phyloP scores from a whole-genome alignment of 2,888 invertebrate genomes.

The Drosophila mercatorum region DNA sequence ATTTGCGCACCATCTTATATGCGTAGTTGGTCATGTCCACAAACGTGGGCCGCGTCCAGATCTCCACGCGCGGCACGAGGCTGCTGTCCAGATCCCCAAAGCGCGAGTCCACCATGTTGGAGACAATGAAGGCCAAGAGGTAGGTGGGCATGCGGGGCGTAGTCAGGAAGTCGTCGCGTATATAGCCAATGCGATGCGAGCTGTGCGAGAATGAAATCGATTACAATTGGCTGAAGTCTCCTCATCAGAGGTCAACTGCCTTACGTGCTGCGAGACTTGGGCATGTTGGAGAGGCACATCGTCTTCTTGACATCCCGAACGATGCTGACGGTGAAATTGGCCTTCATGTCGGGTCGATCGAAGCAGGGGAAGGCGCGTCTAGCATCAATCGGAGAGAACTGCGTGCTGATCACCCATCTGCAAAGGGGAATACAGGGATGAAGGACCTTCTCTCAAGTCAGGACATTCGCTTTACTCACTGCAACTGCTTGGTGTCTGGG shows the following conservation, averaged over 20 bases:
- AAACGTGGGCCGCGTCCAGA: constrained; percentile 83
- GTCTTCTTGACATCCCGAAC: constrained; percentile 85
- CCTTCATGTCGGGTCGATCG: constrained; percentile 93
- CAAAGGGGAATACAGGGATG: background rate
- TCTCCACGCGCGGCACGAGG: constrained; percentile 81
- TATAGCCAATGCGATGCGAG: constrained; percentile 85
- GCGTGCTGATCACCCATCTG: constrained; percentile 92
- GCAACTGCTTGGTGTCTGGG: constrained; percentile 79
- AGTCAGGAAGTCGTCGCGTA: constrained; percentile 87
- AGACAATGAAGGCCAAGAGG: constrained; percentile 88
- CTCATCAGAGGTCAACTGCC: constrained; percentile 1
- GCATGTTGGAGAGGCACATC: constrained; percentile 88
- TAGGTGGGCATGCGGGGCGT: constrained; percentile 91
- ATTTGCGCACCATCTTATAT: constrained; percentile 86
- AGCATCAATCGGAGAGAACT: constrained; percentile 92
- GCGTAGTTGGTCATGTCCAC: constrained; percentile 85
- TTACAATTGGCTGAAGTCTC: background rate
- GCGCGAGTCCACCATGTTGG: constrained; percentile 85
- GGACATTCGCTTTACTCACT: constrained; percentile 78
- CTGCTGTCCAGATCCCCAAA: constrained; percentile 72
- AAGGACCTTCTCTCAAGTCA: too few species aligned
- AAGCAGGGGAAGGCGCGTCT: constrained; percentile 94
- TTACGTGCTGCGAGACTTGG: constrained; percentile 82
- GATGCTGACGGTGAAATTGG: constrained; percentile 90
- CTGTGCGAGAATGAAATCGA: constrained; percentile 32